Evolutionary conservation across 92 coral and sea anemone genomes (phyloP).

Genomic region (Siderastrea siderea): DNA sequence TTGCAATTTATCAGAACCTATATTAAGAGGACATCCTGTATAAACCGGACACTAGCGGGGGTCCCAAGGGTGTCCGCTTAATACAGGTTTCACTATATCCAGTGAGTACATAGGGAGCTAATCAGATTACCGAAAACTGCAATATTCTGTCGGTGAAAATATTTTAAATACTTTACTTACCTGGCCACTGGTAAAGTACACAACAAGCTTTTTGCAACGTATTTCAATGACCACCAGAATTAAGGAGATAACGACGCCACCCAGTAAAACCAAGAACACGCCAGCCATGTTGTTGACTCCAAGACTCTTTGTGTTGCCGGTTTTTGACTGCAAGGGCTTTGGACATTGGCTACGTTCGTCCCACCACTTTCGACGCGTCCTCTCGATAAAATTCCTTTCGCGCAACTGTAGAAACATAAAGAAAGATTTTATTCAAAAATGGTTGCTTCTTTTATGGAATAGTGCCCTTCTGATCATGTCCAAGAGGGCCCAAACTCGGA

Average conservation of each 20-base stretch:
- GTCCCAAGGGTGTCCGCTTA: too few relatives aligned
- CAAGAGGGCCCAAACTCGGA: too few relatives aligned
- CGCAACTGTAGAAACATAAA: slow-evolving; percentile 68
- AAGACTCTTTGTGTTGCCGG: slow-evolving; percentile 78
- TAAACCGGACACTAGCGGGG: too few relatives aligned
- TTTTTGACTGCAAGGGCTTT: slow-evolving; percentile 44
- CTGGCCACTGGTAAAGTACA: slow-evolving; percentile 85
- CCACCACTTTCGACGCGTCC: slow-evolving; percentile 90
- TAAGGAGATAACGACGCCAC: slow-evolving; percentile 82
- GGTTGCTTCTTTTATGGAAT: too few relatives aligned
- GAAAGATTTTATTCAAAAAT: too few relatives aligned
- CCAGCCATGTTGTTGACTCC: slow-evolving; percentile 95
- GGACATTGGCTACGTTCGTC: slow-evolving; percentile 91
- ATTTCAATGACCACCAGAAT: slow-evolving; percentile 86
- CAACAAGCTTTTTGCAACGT: slow-evolving; percentile 85
- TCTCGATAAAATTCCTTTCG: slow-evolving; percentile 87
- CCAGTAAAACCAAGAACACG: slow-evolving; percentile 87
- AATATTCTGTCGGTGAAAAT: background rate
- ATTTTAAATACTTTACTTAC: slow-evolving; percentile 36
- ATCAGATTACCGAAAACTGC: too few relatives aligned
- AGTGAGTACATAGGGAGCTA: too few relatives aligned
- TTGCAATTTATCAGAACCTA: too few relatives aligned
- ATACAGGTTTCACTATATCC: too few relatives aligned
- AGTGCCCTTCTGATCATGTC: too few relatives aligned
- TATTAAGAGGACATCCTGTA: too few relatives aligned